Base-by-base conservation (phyloP, 2,888 invertebrate species). In the Autographa gamma region DNA sequence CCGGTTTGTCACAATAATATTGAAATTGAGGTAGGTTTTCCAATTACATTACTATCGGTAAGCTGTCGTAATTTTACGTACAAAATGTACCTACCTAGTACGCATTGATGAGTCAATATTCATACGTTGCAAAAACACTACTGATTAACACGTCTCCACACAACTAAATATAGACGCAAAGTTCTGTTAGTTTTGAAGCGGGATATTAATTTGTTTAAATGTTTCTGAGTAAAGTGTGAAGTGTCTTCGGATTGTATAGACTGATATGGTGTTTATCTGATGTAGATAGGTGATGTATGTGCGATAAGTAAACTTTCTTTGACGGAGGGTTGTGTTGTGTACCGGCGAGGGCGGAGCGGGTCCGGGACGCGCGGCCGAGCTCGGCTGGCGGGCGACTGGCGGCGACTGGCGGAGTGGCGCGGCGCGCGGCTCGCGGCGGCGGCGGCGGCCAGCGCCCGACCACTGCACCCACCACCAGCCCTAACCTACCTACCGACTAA, bases 311-410 rank as follows among this genome's bases (percentile, higher is more conserved):
- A 63, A 80, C 63, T 81, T 81, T 79, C 48, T 19, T 56, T 69
- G 65, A 64, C 66, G 58, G 60, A 69, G 60, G 63, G 66, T 66
- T 63, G 62, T 65, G 71, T 74, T 62, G 63, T 73, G 75, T 63
- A 32, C 77, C 61, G 71, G 74, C 75, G 71, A 11, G 9, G 18
- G 48, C 8, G 25, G 61, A 19, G 48, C 25, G 31, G 64, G 43
- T 65, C 76, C 78, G 77, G 76, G 70, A n/a, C 72, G 77, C 83
- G 79, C 77, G 80, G 76, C 72, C 69, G 78, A 66, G 62, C 74
- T 76, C 81, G 77, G 85, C 80, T 82, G 79, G 19, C 54, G 18
- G 54, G 54, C 54, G 54, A 54, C 54, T 54, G 54, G 54, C 54
- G 52, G 41, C 41, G 52, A 76, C 82, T 80, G 79, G 31, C 60